Base-by-base conservation (phyloP, 2,888 invertebrate genomes). In the Drosophila antonietae region DNA sequence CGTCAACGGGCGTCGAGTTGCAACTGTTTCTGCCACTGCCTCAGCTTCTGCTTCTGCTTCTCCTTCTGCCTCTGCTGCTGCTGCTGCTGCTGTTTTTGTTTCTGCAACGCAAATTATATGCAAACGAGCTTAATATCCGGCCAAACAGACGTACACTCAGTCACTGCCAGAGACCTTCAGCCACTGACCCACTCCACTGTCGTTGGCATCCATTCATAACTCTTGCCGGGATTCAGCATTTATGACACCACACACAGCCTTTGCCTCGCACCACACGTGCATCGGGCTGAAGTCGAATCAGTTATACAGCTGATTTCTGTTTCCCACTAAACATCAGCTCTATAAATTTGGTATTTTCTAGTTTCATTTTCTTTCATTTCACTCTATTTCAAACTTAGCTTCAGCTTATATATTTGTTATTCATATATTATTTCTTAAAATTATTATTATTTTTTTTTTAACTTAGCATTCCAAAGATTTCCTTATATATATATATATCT, bases 121-220 rank as follows among this genome's bases (percentile, higher is more conserved):
- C 84, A 85, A 89, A 85, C 88, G 84, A 85, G 90, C 88, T 85
- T 89, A 88, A 84, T 89, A 84, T 89, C 86, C 90, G 88, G 86
- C 89, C 86, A 86, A 86, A 88, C 88, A 85, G 83, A 79, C 83
- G 63, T 65, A 83, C 68, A 66, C 71, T 53, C 83, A 57, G 72
- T 39, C 61, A 71, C 28, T 44, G 28, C n/a, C 52, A 53, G 20
- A 59, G 31, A 37, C n/a, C 12, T 47, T 15, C 31, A 49, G n/a
- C 14, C n/a, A n/a, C 15, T 31, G 2, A 0, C 33, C 35, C 18
- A n/a, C 41, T 31, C 12, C 44, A 28, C 31, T 2, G 33, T 15
- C n/a, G 2, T 23, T 31, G 37, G 14, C 44, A 39, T 14, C 12
- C 44, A 31, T 47, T 37, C 58, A 37, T 51, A 35, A 28, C 53